Evolutionary conservation across 2,113 vertebrate genomes (phyloP).

Genomic region (Azemiops feae): DNA sequence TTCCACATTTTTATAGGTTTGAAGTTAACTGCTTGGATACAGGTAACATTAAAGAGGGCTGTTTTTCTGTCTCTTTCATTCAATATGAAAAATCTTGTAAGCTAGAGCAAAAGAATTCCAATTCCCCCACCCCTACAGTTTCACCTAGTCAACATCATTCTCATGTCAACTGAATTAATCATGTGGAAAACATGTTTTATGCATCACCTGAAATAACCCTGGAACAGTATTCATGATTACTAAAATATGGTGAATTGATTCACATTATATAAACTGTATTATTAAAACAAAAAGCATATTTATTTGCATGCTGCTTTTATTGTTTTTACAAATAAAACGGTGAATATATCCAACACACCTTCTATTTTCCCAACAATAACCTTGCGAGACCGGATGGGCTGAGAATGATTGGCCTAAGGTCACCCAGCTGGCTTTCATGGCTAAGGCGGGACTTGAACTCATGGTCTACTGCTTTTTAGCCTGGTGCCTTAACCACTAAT

Average conservation of each 20-base stretch:
- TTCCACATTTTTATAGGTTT: not conserved
- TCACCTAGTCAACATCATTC: not conserved
- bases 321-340: not conserved
- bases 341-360: not conserved
- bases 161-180: not conserved
- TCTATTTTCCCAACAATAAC: not conserved
- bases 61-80: not conserved
- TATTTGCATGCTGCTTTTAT: not conserved
- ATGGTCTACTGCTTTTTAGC: not conserved
- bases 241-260: not conserved
- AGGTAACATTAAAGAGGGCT: not conserved
- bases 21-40: not conserved
- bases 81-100: not conserved
- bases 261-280: not conserved
- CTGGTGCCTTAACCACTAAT: not conserved
- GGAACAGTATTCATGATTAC: not conserved
- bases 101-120: not conserved
- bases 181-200: not conserved
- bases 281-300: not conserved
- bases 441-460: not conserved
- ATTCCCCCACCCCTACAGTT: not conserved
- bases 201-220: not conserved
- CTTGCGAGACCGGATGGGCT: not conserved
- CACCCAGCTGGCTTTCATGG: not conserved
- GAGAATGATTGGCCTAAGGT: not conserved